These are phyloP conservation scores for Allolobophora icterica DNA, from an alignment of 2,888 invertebrate genomes.

Conservation along the genomic window DNA sequence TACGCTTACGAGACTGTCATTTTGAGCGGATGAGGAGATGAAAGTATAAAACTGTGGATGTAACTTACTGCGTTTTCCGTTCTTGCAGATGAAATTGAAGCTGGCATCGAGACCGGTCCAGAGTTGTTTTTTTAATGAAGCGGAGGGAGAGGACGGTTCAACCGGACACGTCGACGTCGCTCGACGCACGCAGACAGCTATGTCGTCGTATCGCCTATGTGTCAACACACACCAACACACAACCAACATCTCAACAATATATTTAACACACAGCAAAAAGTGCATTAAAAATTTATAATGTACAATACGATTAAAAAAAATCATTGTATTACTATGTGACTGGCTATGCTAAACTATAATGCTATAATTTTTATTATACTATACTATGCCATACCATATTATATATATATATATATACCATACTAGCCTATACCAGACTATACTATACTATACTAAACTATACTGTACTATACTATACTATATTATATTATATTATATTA, in stretches of 20 bases:
- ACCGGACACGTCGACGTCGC: slow-evolving; percentile 34
- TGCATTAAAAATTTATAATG: too few species aligned
- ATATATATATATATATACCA: too few species aligned
- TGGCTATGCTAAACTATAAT: too few species aligned
- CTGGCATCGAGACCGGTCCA: slow-evolving; percentile 36
- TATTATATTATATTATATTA: too few species aligned
- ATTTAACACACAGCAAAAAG: too few species aligned
- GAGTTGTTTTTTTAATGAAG: slow-evolving; percentile 13
- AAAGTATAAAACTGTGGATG: not conserved
- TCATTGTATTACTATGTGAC: not conserved
- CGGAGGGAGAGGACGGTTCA: not conserved
- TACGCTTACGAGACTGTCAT: too few species aligned
- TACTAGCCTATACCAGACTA: too few species aligned
- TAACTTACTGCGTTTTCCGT: slow-evolving; percentile 29
- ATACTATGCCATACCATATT: too few species aligned
- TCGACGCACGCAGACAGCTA: slow-evolving; percentile 32
- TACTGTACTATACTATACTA: too few species aligned
- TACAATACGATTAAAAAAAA: too few species aligned
- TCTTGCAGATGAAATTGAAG: slow-evolving; percentile 35
- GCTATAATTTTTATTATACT: too few species aligned
- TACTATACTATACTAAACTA: too few species aligned
- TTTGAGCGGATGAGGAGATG: not conserved
- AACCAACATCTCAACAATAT: not conserved
- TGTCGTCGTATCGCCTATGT: slow-evolving; percentile 34
- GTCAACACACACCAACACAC: not conserved